Percentiles rank a stretch among this genome's conserved stretches.
Evolutionary conservation across 2,888 invertebrate species (phyloP).

Genomic region (Chymomyza amoena): DNA sequence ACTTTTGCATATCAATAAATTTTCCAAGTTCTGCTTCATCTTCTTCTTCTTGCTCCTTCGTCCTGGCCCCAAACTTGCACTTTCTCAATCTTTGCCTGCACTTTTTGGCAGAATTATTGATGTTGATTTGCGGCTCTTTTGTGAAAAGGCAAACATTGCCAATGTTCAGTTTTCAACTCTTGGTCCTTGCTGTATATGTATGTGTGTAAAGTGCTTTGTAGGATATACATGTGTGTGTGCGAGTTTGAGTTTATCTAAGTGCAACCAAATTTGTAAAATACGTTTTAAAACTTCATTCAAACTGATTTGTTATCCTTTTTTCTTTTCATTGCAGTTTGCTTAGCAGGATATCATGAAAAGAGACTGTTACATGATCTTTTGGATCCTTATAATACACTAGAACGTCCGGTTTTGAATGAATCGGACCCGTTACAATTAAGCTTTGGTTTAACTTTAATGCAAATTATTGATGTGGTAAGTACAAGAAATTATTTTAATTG

Average conservation of each 20-base stretch:
- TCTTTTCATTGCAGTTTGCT: slow-evolving; percentile 76
- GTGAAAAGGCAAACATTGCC: slow-evolving; percentile 52
- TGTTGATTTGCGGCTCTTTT: slow-evolving; percentile 68
- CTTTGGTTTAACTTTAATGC: slow-evolving; percentile 97
- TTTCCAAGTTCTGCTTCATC: slow-evolving; percentile 25
- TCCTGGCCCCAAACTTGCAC: background rate
- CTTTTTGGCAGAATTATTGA: slow-evolving; percentile 59
- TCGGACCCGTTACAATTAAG: slow-evolving; percentile 96
- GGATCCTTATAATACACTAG: slow-evolving; percentile 95
- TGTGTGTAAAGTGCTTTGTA: slow-evolving; percentile 18
- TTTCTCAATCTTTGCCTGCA: background rate
- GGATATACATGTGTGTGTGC: background rate
- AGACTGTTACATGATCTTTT: slow-evolving; percentile 93
- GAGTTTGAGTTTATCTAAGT: background rate
- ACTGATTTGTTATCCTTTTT: slow-evolving; percentile 15
- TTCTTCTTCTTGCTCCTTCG: background rate
- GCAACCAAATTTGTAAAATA: background rate
- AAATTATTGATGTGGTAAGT: slow-evolving; percentile 98
- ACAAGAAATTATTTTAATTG: slow-evolving; percentile 5
- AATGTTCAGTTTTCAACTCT: slow-evolving; percentile 14
- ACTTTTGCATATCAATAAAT: slow-evolving; percentile 74
- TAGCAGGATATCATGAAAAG: slow-evolving; percentile 94
- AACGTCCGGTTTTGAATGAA: slow-evolving; percentile 96
- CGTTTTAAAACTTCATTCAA: background rate
- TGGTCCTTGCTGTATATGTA: background rate